Base-by-base conservation (phyloP, 2,797 vertebrate species). In the Danio albolineatus region DNA sequence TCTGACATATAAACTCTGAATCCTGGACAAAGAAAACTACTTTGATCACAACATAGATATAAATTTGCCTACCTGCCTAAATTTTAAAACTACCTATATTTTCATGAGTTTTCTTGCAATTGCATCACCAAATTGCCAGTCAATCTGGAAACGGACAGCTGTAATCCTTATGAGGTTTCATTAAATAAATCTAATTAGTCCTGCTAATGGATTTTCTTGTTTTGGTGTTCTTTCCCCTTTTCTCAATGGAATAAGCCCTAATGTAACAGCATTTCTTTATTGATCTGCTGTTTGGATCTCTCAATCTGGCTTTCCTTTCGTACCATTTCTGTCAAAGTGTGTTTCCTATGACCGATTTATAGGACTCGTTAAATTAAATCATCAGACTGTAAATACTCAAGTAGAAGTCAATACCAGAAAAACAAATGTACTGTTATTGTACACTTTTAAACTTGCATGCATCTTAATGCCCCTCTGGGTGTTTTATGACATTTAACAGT, bases 151-250 rank as follows among this genome's bases (percentile, higher is more conserved):
- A 28, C 21, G 19, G 41, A 17, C 12, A 67, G 43, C 62, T 38
- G 7, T 49, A 69, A 78, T 69, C 65, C 54, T 60, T 59, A 38
- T 57, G 65, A 49, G 43, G 44, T 78, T 69, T 76, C 16, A 38
- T 53, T 49, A 1, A n/a, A 48, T 16, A 19, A 28, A 10, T 54
- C 38, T 14, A 41, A 77, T 70, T 48, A 78, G 12, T 19, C n/a
- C n/a, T 49, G n/a, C 39, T 51, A 48, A 43, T 66, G n/a, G 6
- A 16, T 60, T 51, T 49, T 56, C 16, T 61, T 70, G 56, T 71
- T 78, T 78, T 59, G 65, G 36, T 49, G 6, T 21, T 78, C 67
- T 76, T 16, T 13, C 43, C n/a, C 4, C 28, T 38, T 60, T 8
- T 36, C 65, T 78, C 53, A 41, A 21, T 41, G 76, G 54, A 60